These are phyloP conservation scores for Nerophis ophidion DNA, from an alignment of 2,113 vertebrate species.

Conservation along the genomic window DNA sequence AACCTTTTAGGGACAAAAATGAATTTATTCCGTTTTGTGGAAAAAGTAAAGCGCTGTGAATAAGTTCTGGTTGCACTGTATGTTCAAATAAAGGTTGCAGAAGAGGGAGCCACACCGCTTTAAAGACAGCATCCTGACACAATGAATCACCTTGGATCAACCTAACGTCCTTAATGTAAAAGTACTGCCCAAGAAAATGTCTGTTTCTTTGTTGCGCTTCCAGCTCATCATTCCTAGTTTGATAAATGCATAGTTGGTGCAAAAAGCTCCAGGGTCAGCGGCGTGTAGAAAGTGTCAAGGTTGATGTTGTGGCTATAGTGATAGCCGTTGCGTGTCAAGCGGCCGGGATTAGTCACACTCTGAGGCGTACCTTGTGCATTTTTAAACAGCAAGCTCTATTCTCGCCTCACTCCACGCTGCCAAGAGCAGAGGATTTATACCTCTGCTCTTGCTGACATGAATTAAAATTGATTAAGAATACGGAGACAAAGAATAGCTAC, in stretches of 20 bases:
- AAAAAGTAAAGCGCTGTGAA: neutral
- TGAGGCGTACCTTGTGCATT: conserved; percentile 50
- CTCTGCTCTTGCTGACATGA: conserved; percentile 39
- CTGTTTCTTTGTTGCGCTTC: conserved; percentile 25
- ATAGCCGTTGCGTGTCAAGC: conserved; percentile 51
- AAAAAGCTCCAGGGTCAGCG: neutral
- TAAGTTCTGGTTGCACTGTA: neutral
- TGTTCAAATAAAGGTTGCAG: neutral
- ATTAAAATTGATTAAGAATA: conserved; percentile 71
- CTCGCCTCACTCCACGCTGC: conserved; percentile 16
- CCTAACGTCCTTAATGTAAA: conserved; percentile 14
- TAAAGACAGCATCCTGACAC: conserved; percentile 2
- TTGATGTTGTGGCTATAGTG: conserved; percentile 32
- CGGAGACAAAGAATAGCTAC: conserved; percentile 46
- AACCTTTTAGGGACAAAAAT: too few species aligned
- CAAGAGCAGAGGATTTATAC: conserved; percentile 48
- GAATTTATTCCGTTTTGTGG: neutral
- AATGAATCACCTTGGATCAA: conserved; percentile 41
- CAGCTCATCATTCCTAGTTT: conserved; percentile 12
- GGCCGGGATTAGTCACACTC: conserved; percentile 64
- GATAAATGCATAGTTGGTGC: neutral
- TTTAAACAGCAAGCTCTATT: conserved; percentile 55
- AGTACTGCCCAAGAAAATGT: neutral
- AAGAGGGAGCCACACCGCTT: conserved; percentile 21
- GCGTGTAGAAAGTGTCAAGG: conserved; percentile 4